Percentiles rank a stretch among this genome's conserved stretches.
phyloP scores from a whole-genome alignment of 1,140 invertebrate species.

The Hyles euphorbiae region DNA sequence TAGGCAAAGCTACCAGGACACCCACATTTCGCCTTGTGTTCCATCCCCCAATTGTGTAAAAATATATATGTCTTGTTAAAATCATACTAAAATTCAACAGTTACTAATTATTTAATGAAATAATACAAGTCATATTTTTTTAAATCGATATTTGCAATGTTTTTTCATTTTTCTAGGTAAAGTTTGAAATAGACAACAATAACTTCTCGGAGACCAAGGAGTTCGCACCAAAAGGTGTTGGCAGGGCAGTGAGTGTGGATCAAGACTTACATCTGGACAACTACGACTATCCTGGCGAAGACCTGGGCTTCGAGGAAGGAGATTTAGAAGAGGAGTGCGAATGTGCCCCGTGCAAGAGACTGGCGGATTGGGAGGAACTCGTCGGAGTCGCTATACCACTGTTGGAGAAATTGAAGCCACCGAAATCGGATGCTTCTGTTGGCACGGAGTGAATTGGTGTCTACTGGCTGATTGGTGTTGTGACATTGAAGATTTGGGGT shows the following conservation, averaged over 20 bases:
- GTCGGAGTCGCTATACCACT: constrained; percentile 54
- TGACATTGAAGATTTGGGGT: neutral
- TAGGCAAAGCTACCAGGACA: too few species aligned
- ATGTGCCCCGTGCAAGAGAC: constrained; percentile 43
- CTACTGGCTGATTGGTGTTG: neutral
- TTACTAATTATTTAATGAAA: too few species aligned
- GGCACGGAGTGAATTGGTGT: constrained; percentile 42
- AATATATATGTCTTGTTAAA: too few species aligned
- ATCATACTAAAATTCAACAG: too few species aligned
- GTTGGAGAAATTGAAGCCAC: constrained; percentile 45
- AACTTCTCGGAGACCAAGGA: constrained; percentile 22
- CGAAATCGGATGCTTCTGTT: constrained; percentile 48
- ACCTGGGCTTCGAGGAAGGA: constrained; percentile 57
- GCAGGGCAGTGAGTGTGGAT: constrained; percentile 31
- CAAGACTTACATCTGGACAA: constrained; percentile 31
- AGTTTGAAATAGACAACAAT: constrained; percentile 45
- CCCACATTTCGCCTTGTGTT: too few species aligned
- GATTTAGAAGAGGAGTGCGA: constrained; percentile 42
- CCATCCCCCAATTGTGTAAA: too few species aligned
- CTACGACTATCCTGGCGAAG: constrained; percentile 40
- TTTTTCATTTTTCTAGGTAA: constrained; percentile 34
- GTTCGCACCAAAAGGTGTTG: constrained; percentile 6
- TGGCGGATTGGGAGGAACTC: constrained; percentile 54
- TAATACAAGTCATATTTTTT: too few species aligned
- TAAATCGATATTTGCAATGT: too few species aligned